A percentile compares a stretch with the other conserved stretches of the same genome.
These are phyloP conservation scores for Tetraneura akinire DNA, from an alignment of 1,140 invertebrate genomes.

Conservation along the genomic window DNA sequence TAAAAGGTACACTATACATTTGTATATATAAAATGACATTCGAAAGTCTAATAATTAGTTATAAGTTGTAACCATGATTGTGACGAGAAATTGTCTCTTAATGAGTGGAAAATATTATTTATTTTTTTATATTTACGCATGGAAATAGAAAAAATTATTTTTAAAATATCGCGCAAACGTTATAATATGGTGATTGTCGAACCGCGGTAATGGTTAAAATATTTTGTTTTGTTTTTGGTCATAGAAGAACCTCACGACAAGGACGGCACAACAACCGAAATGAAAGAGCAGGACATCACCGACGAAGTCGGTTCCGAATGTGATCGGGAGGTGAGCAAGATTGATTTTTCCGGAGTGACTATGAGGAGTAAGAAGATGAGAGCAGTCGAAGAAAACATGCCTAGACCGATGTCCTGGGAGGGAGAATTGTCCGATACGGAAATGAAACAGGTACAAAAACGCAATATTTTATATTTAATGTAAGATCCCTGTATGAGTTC, in stretches of 20 bases:
- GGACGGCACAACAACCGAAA: slow-evolving; percentile 31
- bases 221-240: slow-evolving; percentile 10
- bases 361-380: slow-evolving; percentile 63
- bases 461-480: too few species aligned
- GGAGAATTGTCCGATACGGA: slow-evolving; percentile 81
- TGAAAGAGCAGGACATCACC: slow-evolving; percentile 53
- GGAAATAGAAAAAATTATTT: too few species aligned
- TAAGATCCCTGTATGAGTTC: too few species aligned
- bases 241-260: slow-evolving; percentile 42
- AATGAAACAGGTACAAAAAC: slow-evolving; percentile 58
- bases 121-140: too few species aligned
- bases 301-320: slow-evolving; percentile 62
- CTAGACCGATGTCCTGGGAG: slow-evolving; percentile 88
- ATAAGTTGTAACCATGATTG: too few species aligned
- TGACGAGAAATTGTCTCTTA: too few species aligned
- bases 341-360: slow-evolving; percentile 63
- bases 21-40: too few species aligned
- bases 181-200: background rate
- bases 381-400: slow-evolving; percentile 58
- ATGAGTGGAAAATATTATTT: too few species aligned
- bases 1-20: slow-evolving; percentile 6
- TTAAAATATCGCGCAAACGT: too few species aligned
- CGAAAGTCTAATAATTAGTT: too few species aligned
- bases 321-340: slow-evolving; percentile 64
- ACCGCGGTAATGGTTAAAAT: background rate